These are phyloP conservation scores for Heliconius ethilla DNA, from an alignment of 2,888 invertebrate species.

Conservation along the genomic window DNA sequence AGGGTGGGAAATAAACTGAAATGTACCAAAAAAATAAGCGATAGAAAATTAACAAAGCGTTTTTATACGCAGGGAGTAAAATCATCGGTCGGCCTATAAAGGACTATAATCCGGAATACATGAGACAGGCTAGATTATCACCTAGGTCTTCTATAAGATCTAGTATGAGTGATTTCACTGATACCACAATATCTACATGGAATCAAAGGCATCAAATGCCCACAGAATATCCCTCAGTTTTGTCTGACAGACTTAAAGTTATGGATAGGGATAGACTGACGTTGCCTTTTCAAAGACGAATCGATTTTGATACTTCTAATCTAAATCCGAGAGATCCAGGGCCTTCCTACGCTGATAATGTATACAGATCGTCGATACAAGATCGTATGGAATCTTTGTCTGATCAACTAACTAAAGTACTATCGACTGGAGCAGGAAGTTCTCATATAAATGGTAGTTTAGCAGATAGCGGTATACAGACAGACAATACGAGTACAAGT, in stretches of 20 bases:
- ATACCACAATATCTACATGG: conserved; percentile 78
- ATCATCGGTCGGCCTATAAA: conserved; percentile 73
- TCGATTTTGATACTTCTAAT: conserved; percentile 73
- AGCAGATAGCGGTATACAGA: conserved; percentile 77
- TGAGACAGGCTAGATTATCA: conserved; percentile 67
- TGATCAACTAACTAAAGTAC: conserved; percentile 73
- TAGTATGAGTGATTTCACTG: conserved; percentile 78
- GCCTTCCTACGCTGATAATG: conserved; percentile 67
- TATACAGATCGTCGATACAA: conserved; percentile 63
- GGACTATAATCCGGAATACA: conserved; percentile 74
- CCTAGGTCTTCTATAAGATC: conserved; percentile 76
- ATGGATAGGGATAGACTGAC: conserved; percentile 66
- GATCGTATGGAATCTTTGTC: conserved; percentile 72
- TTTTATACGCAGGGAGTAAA: conserved; percentile 66
- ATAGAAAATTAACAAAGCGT: conserved; percentile 50
- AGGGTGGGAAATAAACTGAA: conserved; percentile 77
- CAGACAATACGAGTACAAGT: conserved; percentile 75
- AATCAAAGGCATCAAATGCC: conserved; percentile 65
- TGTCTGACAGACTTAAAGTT: conserved; percentile 70
- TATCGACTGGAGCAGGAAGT: conserved; percentile 74
- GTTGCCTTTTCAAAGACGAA: conserved; percentile 65
- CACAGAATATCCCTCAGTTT: conserved; percentile 73
- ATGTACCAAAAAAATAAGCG: conserved; percentile 59
- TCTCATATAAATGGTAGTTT: conserved; percentile 76
- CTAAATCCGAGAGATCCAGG: conserved; percentile 60